Conservation (phyloP, 2,113 vertebrate genomes). For the Xenopus borealis region DNA sequence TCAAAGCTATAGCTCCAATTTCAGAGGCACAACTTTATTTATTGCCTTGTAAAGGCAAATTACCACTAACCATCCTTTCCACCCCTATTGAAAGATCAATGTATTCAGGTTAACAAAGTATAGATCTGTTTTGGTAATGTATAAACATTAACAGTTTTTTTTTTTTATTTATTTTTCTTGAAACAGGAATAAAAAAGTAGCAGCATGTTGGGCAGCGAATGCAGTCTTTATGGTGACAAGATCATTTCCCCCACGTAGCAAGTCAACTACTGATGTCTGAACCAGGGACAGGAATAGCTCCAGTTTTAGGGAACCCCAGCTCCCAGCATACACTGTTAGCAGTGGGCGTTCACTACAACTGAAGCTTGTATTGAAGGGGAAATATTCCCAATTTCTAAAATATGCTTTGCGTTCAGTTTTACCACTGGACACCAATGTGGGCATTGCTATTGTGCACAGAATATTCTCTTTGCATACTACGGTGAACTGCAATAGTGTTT, state of each 20-base stretch:
- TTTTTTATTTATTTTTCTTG: too few relatives aligned
- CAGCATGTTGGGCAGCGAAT: conserved; percentile 77
- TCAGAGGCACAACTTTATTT: conserved; percentile 64
- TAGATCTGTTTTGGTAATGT: conserved; percentile 58
- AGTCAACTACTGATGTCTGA: conserved; percentile 38
- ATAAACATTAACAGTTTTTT: conserved; percentile 73
- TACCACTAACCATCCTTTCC: conserved; percentile 60
- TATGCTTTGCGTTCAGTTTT: too few relatives aligned
- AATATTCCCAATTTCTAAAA: too few relatives aligned
- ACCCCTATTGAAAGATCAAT: conserved; percentile 63
- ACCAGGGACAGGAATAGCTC: too few relatives aligned
- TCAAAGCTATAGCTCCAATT: conserved; percentile 68
- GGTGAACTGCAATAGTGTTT: too few relatives aligned
- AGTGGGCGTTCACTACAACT: too few relatives aligned
- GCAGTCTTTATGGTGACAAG: conserved; percentile 72
- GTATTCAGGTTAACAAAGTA: conserved; percentile 60
- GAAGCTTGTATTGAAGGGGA: too few relatives aligned
- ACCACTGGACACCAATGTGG: too few relatives aligned
- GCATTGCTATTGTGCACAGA: too few relatives aligned
- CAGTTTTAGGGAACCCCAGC: too few relatives aligned
- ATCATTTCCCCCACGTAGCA: conserved; percentile 50
- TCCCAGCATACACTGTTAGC: too few relatives aligned
- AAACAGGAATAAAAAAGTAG: conserved; percentile 67
- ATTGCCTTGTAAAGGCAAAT: conserved; percentile 73
- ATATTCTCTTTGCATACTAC: too few relatives aligned